A percentile compares a stretch with the other conserved stretches of the same genome.
phyloP scores from a whole-genome alignment of 2,888 invertebrate species.

The Phytoseiulus persimilis region DNA sequence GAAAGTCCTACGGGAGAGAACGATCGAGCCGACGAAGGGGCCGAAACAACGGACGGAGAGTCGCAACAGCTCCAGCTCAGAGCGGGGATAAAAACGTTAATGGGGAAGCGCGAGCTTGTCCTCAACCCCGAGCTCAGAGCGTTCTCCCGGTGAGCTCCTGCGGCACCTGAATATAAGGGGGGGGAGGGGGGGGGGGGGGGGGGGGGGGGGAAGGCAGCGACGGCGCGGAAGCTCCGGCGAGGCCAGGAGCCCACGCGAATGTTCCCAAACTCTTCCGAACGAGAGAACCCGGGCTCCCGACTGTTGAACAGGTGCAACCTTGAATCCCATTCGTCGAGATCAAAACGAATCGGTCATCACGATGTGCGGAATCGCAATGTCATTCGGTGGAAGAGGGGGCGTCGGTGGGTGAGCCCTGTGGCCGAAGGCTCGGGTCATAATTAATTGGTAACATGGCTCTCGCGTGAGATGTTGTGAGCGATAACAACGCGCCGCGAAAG shows the following conservation, averaged over 20 bases:
- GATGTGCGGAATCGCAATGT: too few relatives aligned
- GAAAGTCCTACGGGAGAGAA: not conserved
- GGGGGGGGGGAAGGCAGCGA: not conserved
- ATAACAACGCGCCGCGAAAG: not conserved
- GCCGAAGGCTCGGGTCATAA: not conserved
- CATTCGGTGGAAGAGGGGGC: not conserved
- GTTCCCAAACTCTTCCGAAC: too few relatives aligned
- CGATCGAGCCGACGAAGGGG: not conserved
- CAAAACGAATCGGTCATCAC: too few relatives aligned
- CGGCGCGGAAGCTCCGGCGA: not conserved
- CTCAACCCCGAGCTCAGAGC: not conserved
- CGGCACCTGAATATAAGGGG: not conserved
- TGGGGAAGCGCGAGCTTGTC: not conserved
- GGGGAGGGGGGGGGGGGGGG: not conserved
- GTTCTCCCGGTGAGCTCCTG: not conserved
- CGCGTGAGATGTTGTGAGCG: not conserved
- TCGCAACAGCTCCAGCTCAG: not conserved
- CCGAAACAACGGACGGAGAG: not conserved
- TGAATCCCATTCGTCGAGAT: too few relatives aligned
- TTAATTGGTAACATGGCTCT: not conserved
- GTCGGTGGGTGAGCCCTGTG: not conserved
- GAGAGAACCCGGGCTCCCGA: too few relatives aligned
- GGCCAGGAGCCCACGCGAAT: too few relatives aligned
- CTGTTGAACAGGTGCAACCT: too few relatives aligned
- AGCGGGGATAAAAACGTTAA: not conserved